Evolutionary conservation across 2,113 vertebrate genomes (phyloP), one percentile per base, ranked within the genome.

Genomic region (Quiscalus mexicanus): DNA sequence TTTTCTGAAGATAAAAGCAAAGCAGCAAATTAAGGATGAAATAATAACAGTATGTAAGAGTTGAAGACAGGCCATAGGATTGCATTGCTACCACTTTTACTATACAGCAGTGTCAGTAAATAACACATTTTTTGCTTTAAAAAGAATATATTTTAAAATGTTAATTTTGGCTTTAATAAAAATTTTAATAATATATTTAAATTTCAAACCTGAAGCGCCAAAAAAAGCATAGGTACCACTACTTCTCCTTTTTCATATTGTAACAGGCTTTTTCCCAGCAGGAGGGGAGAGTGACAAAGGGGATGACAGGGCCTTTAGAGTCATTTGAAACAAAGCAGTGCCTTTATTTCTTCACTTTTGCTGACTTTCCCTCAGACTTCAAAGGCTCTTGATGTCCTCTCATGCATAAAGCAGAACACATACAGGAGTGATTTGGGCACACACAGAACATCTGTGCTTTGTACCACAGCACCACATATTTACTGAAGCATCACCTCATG

Each of bases 401-500:
- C 93, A 92, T 69, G 88, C 84, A 75, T 89, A 84, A 93, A 90
- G 4, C 67, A 93, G 85, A 85, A 79, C 78, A 84, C 5, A 0
- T 56, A 70, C 30, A 90, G 59, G 55, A 80, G n/a, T 28, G 59
- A 77, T 84, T 0, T 58, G 41, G 79, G 86, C 91, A 87, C 80
- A 78, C 44, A 70, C 19, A 67, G 16, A 93, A 89, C 89, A 96
- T 86, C 91, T 90, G 84, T 84, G 93, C 89, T 90, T 52, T 74
- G 35, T 67, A 63, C 27, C 25, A 52, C 50, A 90, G 90, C 63
- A 70, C n/a, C 42, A 42, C 79, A 6, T 39, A 35, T 31, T 78
- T 74, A 92, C 60, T 93, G 89, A 90, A 87, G 80, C 90, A 84
- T 71, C 50, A 25, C 24, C 41, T 82, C 5, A 2, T 31, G 33